Conservation (phyloP, 2,797 vertebrate species). For the Pitangus sulphuratus region DNA sequence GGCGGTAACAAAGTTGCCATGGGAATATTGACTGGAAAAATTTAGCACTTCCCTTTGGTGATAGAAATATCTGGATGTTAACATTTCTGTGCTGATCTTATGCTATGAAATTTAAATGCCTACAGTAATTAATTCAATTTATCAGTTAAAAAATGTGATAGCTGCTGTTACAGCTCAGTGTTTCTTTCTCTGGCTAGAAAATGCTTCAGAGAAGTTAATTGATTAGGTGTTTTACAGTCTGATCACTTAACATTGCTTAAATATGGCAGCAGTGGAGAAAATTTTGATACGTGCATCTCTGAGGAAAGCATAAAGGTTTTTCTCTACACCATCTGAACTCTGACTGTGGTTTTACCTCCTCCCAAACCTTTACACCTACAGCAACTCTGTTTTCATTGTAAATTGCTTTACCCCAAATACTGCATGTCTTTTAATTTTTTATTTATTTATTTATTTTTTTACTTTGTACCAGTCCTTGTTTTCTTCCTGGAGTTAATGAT, state of each 20-base stretch:
- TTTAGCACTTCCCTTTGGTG: not conserved
- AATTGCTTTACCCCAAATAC: not conserved
- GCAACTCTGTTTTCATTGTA: not conserved
- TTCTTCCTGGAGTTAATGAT: conserved; percentile 43
- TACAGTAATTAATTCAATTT: not conserved
- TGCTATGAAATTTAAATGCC: not conserved
- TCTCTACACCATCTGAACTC: not conserved
- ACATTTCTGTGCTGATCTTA: not conserved
- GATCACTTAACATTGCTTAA: not conserved
- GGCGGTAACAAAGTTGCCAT: not conserved
- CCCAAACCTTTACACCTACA: not conserved
- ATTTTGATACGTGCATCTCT: not conserved
- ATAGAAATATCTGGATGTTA: not conserved
- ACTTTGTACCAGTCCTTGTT: not conserved
- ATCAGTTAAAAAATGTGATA: not conserved
- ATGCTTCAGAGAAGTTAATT: not conserved
- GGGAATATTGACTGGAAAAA: conserved; percentile 23
- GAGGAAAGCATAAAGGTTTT: not conserved
- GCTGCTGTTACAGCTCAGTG: not conserved
- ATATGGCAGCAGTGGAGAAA: not conserved
- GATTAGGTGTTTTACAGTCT: not conserved
- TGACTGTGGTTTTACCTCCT: not conserved
- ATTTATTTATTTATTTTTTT: too few relatives aligned
- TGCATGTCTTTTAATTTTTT: not conserved
- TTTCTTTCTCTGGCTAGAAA: not conserved